phyloP scores from a whole-genome alignment of 2,113 vertebrate genomes.

The Orycteropus afer region DNA sequence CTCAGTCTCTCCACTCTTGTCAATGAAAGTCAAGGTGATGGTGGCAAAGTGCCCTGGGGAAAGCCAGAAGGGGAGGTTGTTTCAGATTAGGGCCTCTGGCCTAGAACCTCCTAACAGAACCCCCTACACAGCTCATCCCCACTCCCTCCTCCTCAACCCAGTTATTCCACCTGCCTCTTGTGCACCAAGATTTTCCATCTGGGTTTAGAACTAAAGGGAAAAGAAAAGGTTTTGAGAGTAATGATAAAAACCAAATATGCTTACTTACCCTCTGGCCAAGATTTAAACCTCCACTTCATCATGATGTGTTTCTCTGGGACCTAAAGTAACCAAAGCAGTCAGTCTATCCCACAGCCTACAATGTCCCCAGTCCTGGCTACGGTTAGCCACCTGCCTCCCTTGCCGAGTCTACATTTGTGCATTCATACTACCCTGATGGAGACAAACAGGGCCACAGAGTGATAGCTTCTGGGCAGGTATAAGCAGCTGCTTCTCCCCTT shows the following conservation, averaged over 20 bases:
- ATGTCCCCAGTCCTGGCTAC: neutral
- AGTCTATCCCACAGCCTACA: neutral
- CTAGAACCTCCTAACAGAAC: too few relatives aligned
- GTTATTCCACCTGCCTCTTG: neutral
- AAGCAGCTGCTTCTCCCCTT: neutral
- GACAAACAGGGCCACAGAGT: neutral
- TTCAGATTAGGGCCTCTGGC: neutral
- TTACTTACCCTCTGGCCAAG: constrained; percentile 94
- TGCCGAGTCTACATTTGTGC: accelerated
- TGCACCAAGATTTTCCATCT: neutral
- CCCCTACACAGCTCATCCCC: too few relatives aligned
- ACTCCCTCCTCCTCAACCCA: neutral
- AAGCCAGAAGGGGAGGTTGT: constrained; percentile 49
- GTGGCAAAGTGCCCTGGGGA: constrained; percentile 91
- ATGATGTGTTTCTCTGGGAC: constrained; percentile 91
- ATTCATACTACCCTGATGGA: too few relatives aligned
- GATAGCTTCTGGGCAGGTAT: neutral
- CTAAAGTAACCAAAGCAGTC: constrained; percentile 80
- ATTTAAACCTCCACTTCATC: constrained; percentile 97
- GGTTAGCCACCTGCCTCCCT: neutral
- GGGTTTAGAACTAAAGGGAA: neutral
- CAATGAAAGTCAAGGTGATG: constrained; percentile 90
- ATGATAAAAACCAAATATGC: neutral
- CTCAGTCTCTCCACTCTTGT: constrained; percentile 91
- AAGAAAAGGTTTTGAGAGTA: neutral